Evolutionary conservation across 2,797 vertebrate species (phyloP).

Genomic region (Centropyge bicolor): DNA sequence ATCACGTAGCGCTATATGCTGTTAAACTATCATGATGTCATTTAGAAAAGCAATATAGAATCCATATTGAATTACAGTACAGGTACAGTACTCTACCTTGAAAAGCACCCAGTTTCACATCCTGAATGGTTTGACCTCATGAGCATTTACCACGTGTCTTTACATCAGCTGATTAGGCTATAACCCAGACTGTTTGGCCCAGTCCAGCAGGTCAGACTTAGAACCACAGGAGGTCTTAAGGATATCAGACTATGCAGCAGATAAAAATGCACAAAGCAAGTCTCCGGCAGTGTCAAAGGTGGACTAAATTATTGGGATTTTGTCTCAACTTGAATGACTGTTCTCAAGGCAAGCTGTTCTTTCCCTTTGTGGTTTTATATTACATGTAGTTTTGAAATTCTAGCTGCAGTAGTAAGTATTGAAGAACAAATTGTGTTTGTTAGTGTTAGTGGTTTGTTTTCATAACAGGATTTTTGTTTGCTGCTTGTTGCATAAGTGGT

Average conservation of each 20-base stretch:
- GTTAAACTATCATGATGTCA: background rate
- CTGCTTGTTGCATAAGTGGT: slow-evolving; percentile 26
- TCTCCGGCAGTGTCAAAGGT: background rate
- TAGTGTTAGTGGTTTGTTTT: background rate
- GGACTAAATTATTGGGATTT: slow-evolving; percentile 8
- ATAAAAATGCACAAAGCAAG: slow-evolving; percentile 17
- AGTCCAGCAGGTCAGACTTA: slow-evolving; percentile 48
- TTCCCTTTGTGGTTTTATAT: background rate
- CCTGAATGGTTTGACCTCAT: slow-evolving; percentile 25
- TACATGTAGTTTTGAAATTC: background rate
- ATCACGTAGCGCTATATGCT: background rate
- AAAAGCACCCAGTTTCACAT: slow-evolving; percentile 6
- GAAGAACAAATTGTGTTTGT: background rate
- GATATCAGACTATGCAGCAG: slow-evolving; percentile 17
- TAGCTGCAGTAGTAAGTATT: background rate
- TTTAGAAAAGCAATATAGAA: background rate
- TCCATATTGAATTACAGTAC: background rate
- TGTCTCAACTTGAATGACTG: slow-evolving; percentile 6
- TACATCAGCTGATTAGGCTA: slow-evolving; percentile 53
- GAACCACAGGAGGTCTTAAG: slow-evolving; percentile 42
- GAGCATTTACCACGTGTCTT: slow-evolving; percentile 33
- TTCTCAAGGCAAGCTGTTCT: slow-evolving; percentile 11
- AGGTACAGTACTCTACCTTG: background rate
- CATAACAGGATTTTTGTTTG: background rate
- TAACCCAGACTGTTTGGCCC: slow-evolving; percentile 28